Percentiles rank a stretch among this genome's conserved stretches.
phyloP scores from a whole-genome alignment of 2,797 vertebrate species.

The Cirrhinus molitorella region DNA sequence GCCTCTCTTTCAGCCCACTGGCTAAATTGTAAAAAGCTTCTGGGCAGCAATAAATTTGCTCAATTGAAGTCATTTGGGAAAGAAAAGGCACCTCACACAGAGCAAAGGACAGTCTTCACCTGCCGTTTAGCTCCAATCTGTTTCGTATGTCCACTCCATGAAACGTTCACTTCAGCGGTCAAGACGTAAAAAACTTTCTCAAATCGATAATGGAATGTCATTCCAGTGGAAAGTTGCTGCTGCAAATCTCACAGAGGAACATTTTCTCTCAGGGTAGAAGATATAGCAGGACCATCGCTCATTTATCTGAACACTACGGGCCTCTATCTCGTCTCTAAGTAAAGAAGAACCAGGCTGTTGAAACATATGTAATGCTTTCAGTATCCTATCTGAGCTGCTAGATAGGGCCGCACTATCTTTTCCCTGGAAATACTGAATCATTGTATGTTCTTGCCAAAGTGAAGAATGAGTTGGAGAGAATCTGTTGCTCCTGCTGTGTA shows the following conservation, averaged over 20 bases:
- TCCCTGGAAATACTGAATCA: conserved; percentile 15
- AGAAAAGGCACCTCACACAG: neutral
- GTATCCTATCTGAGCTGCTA: conserved; percentile 6
- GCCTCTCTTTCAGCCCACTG: conserved; percentile 27
- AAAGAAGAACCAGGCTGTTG: conserved; percentile 34
- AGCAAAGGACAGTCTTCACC: neutral
- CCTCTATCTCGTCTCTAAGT: conserved; percentile 28
- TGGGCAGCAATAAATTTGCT: conserved; percentile 28
- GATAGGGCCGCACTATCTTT: conserved; percentile 37
- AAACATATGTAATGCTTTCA: conserved; percentile 42
- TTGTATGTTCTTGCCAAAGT: conserved; percentile 16
- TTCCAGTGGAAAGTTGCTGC: conserved; percentile 31
- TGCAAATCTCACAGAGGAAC: conserved; percentile 35
- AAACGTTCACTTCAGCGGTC: conserved; percentile 45
- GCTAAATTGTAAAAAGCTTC: conserved; percentile 37
- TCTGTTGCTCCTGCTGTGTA: neutral
- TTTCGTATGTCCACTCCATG: conserved; percentile 18
- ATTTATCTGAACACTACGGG: conserved; percentile 41
- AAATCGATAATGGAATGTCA: conserved; percentile 29
- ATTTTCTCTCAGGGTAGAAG: conserved; percentile 24
- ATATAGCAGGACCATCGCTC: conserved; percentile 32
- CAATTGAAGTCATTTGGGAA: conserved; percentile 37
- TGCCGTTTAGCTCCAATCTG: conserved; percentile 26
- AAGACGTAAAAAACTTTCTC: conserved; percentile 16
- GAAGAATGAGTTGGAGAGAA: conserved; percentile 2